These are phyloP conservation scores for Sinocyclocheilus anshuiensis DNA, from an alignment of 2,113 vertebrate genomes.

Conservation along the genomic window DNA sequence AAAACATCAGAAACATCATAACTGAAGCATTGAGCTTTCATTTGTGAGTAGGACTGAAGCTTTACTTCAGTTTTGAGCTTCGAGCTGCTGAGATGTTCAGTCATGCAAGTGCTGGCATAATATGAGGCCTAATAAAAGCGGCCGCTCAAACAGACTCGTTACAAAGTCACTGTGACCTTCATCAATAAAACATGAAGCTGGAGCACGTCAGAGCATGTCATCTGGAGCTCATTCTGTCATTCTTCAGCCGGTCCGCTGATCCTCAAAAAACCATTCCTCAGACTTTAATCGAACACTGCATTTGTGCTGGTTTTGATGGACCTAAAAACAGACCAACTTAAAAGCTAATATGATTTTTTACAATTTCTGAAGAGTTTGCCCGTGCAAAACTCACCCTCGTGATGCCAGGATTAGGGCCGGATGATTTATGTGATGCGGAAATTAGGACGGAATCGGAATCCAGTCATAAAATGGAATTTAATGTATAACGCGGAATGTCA, in stretches of 20 bases:
- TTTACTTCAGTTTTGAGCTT: not conserved
- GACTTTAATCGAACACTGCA: not conserved
- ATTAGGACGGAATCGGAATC: too few relatives aligned
- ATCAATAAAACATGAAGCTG: slow-evolving; percentile 58
- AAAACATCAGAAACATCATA: not conserved
- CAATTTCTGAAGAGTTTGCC: too few relatives aligned
- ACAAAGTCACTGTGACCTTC: slow-evolving; percentile 49
- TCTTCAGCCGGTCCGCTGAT: not conserved
- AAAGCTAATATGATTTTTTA: too few relatives aligned
- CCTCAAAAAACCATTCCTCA: not conserved
- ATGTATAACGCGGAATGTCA: too few relatives aligned
- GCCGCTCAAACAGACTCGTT: slow-evolving; percentile 43
- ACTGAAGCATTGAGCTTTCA: not conserved
- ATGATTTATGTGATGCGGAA: too few relatives aligned
- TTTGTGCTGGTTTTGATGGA: not conserved
- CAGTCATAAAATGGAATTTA: too few relatives aligned
- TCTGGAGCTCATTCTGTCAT: not conserved
- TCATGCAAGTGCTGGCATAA: slow-evolving; percentile 47
- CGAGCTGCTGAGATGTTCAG: slow-evolving; percentile 38
- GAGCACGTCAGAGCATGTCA: slow-evolving; percentile 46
- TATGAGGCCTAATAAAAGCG: slow-evolving; percentile 17
- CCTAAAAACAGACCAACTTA: slow-evolving; percentile 7
- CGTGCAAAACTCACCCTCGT: too few relatives aligned
- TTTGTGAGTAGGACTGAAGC: not conserved
- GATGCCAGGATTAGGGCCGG: too few relatives aligned